Conservation (phyloP, 1,140 invertebrate genomes). For the Bombus balteatus region DNA sequence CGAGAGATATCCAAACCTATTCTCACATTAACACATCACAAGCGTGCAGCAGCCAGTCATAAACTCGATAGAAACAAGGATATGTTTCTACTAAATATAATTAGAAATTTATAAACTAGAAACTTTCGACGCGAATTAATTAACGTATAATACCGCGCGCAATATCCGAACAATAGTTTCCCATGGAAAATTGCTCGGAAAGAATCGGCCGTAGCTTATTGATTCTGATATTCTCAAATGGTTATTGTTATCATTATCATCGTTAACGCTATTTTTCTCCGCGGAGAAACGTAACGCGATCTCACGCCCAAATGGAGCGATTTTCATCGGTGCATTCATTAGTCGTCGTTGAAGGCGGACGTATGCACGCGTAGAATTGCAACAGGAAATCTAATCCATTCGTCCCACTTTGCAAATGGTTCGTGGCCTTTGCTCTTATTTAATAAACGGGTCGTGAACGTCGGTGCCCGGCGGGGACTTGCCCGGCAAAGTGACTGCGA, state of each 20-base stretch:
- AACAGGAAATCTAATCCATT: conserved; percentile 60
- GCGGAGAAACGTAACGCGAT: neutral
- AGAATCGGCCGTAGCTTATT: neutral
- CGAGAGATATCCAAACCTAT: no score
- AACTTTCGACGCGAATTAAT: neutral
- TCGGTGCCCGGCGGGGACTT: conserved; percentile 44
- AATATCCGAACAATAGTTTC: neutral
- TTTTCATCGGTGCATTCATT: conserved; percentile 39
- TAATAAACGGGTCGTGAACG: conserved; percentile 63
- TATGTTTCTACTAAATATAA: no score
- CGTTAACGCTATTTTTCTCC: neutral
- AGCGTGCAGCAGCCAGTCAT: no score
- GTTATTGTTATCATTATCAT: neutral
- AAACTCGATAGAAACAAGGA: no score
- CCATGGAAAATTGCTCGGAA: neutral
- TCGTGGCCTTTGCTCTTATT: conserved; percentile 67
- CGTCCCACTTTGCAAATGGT: conserved; percentile 60
- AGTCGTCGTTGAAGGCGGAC: conserved; percentile 29
- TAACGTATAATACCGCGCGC: neutral
- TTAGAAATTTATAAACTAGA: no score
- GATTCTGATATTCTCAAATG: neutral
- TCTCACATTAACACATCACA: no score
- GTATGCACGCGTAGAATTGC: conserved; percentile 39
- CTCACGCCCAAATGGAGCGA: conserved; percentile 11
- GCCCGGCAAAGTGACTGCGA: conserved; percentile 53